Percentiles rank a stretch among this genome's conserved stretches.
Evolutionary conservation across 2,113 vertebrate genomes (phyloP).

Genomic region (Ptilonorhynchus violaceus): DNA sequence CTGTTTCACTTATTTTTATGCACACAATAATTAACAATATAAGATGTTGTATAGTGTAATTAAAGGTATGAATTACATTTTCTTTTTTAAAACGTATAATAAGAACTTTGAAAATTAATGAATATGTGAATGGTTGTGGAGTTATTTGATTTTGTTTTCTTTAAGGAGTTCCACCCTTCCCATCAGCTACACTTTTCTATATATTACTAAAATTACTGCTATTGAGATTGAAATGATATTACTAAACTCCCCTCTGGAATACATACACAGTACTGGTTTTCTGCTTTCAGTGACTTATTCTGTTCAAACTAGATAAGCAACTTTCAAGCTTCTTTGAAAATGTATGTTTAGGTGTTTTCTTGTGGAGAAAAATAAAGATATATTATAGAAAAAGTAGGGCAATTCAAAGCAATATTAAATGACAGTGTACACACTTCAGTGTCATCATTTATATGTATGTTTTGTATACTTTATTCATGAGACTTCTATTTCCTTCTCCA

Average conservation of each 20-base stretch:
- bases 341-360: not conserved
- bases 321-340: not conserved
- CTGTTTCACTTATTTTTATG: not conserved
- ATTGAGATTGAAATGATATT: not conserved
- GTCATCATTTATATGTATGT: not conserved
- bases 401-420: not conserved
- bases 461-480: not conserved
- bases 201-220: not conserved
- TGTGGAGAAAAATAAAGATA: not conserved
- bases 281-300: not conserved
- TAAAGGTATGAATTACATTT: not conserved
- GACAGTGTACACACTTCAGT: fast-evolving
- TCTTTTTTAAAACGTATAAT: not conserved
- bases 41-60: not conserved
- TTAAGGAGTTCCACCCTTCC: not conserved
- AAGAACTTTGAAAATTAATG: not conserved
- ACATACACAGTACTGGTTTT: not conserved
- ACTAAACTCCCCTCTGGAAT: not conserved
- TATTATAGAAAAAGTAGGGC: not conserved
- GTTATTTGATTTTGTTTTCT: not conserved
- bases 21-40: not conserved
- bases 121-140: not conserved
- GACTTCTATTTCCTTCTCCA: not conserved
- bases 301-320: not conserved
- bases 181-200: not conserved